phyloP scores from a whole-genome alignment of 1,140 invertebrate genomes.

The Lineus longissimus region DNA sequence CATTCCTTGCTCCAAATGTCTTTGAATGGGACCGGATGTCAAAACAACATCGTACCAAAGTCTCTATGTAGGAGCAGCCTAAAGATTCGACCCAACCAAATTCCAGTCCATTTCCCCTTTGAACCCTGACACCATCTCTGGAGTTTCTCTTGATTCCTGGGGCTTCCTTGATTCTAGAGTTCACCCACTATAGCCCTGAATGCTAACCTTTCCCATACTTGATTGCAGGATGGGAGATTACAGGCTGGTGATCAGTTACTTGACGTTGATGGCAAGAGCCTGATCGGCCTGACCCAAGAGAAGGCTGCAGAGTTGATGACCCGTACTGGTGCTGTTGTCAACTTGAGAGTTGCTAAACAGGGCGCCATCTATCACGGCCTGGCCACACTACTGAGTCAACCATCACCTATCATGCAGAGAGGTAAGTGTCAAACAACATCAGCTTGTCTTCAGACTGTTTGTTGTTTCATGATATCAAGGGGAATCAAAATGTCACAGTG shows the following conservation, averaged over 20 bases:
- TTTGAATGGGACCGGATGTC: too few relatives aligned
- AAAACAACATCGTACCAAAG: too few relatives aligned
- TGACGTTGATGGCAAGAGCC: slow-evolving; percentile 93
- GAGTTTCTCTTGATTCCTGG: too few relatives aligned
- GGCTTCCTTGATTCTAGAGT: too few relatives aligned
- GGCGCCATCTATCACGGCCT: slow-evolving; percentile 95
- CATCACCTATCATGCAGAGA: slow-evolving; percentile 45
- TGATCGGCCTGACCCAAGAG: slow-evolving; percentile 96
- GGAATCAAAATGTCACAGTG: too few relatives aligned
- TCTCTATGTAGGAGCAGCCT: too few relatives aligned
- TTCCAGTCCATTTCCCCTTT: too few relatives aligned
- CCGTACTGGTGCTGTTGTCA: slow-evolving; percentile 86
- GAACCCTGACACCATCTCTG: too few relatives aligned
- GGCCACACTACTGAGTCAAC: slow-evolving; percentile 84
- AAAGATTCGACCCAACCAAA: too few relatives aligned
- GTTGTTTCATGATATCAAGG: neutral
- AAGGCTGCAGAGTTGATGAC: slow-evolving; percentile 91
- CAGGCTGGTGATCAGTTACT: slow-evolving; percentile 95
- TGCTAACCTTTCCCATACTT: too few relatives aligned
- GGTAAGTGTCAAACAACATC: slow-evolving; percentile 27
- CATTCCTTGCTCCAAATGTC: too few relatives aligned
- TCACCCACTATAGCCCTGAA: too few relatives aligned
- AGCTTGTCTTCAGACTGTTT: neutral
- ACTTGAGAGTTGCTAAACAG: slow-evolving; percentile 93
- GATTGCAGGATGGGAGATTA: slow-evolving; percentile 59